Evolutionary conservation across 2,888 invertebrate genomes (phyloP), one percentile per base, ranked within the genome.

Genomic region (Hermodice carunculata): DNA sequence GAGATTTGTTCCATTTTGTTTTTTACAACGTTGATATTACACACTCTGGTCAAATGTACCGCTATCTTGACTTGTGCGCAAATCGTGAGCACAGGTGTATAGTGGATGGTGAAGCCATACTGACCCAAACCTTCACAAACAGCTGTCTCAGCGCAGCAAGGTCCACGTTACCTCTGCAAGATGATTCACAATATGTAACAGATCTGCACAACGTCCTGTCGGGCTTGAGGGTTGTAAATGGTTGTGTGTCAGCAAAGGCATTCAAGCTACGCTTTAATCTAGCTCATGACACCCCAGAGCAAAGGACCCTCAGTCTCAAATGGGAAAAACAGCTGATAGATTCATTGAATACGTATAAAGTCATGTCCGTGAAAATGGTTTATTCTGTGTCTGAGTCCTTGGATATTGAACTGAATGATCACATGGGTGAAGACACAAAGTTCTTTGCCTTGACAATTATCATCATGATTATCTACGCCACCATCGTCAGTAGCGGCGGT

Each of bases 341-440:
- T 8, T 17, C 44, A 11, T 24, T 73, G 57, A 44, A 51, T 2
- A 17, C 6, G 8, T 68, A 61, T 53, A 32, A 32, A 2, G 51
- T 65, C 17, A 32, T 43, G 2, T 14, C 34, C 29, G 59, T 61
- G 14, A 42, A 62, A 8, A 26, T 73, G 14, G 22, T 66, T 17
- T 77, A 69, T 59, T 60, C 73, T 3, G 68, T 72, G 6, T 76
- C 74, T 0, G 62, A 74, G n/a, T 78, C 79, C 0, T 43, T 78
- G 26, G 70, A 73, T 40, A 67, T 71, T n/a, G 77, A 77, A 42
- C 62, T 75, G 17, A 54, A 67, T 4, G 66, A 67, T 11, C 72
- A 71, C 56, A 66, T 72, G 26, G 59, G 69, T 31, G 46, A 53
- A 40, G 69, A 66, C 63, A 59, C 69, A 31, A 59, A 62, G 48